Base-by-base conservation (phyloP, 2,888 invertebrate genomes). In the Oscheius sp. region DNA sequence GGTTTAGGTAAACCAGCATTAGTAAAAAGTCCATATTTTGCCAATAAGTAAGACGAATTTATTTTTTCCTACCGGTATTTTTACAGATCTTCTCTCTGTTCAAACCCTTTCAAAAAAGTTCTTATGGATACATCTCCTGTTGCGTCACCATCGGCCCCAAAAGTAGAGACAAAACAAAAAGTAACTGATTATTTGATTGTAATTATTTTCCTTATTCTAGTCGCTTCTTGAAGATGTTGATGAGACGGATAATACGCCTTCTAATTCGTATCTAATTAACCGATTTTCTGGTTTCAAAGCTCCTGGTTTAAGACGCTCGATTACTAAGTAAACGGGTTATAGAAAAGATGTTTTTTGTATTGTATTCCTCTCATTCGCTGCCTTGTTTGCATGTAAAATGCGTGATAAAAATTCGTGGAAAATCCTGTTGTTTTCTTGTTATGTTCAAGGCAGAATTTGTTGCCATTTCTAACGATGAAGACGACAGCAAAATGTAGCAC, bases 241-340 rank as follows among this genome's bases (percentile, higher is more conserved):
- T 7, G 56, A 69, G 7, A 18, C 1, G 2, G 69, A 23, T 1
- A 23, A 21, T 21, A 69, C 27, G 1, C 56, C 55, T 1, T 12
- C 41, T 55, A 41, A 18, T 25, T 52, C 56, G 13, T 18, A n/a
- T 18, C 41, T 25, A 1, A 21, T 56, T 13, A 41, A 29, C 18
- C 69, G 69, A 35, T 69, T 56, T 35, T 9, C 45, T 25, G 69
- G 69, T 23, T 69, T 69, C 43, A 53, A 56, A 41, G 35, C 69
- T 3, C 35, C 69, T 45, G 69, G 69, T 25, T 45, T 69, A 2
- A n/a, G 69, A 21, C 29, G 55, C 13, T 69, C 69, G 12, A 41
- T 23, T 35, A 41, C 69, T 7, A 56, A 53, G 35, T 69, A 55
- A 56, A 35, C 35, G 35, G 35, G 35, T 35, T 35, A 6, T 35